Percentiles rank a stretch among this genome's conserved stretches.
Conservation (phyloP, 30 jellyfish, hydroid and myxozoan genomes). For the Nemopilema nomurai region DNA sequence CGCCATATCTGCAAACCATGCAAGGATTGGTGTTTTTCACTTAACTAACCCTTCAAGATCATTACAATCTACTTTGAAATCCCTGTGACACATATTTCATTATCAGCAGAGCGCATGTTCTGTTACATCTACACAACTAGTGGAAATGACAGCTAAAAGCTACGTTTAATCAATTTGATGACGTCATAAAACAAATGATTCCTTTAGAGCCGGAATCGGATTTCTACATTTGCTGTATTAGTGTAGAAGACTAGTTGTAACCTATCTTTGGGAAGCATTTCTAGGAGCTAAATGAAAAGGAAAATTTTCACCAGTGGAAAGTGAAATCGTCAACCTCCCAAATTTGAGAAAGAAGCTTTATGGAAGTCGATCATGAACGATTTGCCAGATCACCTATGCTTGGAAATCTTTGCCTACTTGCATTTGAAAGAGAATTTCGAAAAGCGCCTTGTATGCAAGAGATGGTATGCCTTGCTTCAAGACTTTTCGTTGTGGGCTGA, state of each 20-base stretch:
- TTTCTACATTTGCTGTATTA: background rate
- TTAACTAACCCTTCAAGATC: no score
- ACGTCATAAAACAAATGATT: background rate
- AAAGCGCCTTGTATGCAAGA: conserved; percentile 16
- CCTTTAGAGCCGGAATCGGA: background rate
- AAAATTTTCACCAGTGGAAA: no score
- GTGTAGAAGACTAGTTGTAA: no score
- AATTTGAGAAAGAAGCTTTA: background rate
- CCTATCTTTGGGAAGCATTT: no score
- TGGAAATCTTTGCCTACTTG: conserved; percentile 23
- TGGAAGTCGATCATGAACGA: conserved; percentile 9
- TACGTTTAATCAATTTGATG: background rate
- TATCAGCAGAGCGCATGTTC: no score
- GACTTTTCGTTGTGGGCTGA: conserved; percentile 53
- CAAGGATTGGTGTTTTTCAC: no score
- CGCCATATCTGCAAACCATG: no score
- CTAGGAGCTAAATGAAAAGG: background rate
- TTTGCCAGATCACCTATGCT: conserved; percentile 21
- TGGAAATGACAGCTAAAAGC: no score
- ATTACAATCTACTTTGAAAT: no score
- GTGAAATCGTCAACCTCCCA: no score
- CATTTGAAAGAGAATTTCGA: conserved; percentile 17
- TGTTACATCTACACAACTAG: no score
- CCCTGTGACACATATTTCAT: no score
- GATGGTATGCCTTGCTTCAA: conserved; percentile 45